These are phyloP conservation scores for Clamator glandarius DNA, from an alignment of 2,797 vertebrate species.

Conservation along the genomic window DNA sequence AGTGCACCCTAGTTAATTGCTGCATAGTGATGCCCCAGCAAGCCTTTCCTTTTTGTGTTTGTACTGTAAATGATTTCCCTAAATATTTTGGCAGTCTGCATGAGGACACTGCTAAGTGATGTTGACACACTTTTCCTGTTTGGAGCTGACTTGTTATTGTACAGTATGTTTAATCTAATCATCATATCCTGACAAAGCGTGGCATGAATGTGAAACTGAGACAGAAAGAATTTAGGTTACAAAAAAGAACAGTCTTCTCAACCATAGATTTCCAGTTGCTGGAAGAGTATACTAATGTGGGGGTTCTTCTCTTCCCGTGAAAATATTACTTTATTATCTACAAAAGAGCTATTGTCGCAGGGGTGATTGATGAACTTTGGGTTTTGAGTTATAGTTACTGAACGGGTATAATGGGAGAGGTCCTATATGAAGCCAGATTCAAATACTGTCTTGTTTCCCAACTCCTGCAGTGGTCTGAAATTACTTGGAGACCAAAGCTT, in stretches of 20 bases:
- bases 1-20: not conserved
- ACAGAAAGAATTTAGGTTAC: not conserved
- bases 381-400: not conserved
- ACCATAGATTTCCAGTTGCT: not conserved
- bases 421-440: not conserved
- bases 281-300: not conserved
- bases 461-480: not conserved
- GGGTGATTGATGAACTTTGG: not conserved
- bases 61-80: slow-evolving; percentile 13
- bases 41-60: not conserved
- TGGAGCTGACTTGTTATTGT: slow-evolving; percentile 24
- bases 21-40: not conserved
- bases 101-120: slow-evolving; percentile 23
- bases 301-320: not conserved
- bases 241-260: not conserved
- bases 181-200: not conserved
- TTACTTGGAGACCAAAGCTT: not conserved
- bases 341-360: not conserved
- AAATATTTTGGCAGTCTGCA: slow-evolving; percentile 31
- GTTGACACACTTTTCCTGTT: slow-evolving; percentile 32
- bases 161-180: not conserved
- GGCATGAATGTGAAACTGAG: not conserved
- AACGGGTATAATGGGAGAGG: not conserved
- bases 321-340: not conserved
- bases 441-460: not conserved